A percentile compares a stretch with the other conserved stretches of the same genome.
phyloP scores from a whole-genome alignment of 2,113 vertebrate genomes.

The Asarcornis scutulata region DNA sequence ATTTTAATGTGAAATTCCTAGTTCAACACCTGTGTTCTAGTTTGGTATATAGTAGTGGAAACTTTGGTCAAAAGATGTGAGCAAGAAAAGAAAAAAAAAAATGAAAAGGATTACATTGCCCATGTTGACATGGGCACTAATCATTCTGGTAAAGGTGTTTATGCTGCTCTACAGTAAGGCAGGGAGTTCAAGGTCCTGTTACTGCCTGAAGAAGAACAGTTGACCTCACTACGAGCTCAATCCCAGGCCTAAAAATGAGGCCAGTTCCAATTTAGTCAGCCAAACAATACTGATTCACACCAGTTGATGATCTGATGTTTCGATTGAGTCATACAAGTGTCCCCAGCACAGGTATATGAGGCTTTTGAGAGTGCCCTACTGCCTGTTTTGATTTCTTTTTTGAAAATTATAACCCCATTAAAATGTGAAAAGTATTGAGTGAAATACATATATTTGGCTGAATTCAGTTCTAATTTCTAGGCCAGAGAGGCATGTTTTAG shows the following conservation, averaged over 20 bases:
- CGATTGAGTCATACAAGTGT: neutral
- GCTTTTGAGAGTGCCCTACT: neutral
- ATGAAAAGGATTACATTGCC: accelerated
- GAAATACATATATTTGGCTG: neutral
- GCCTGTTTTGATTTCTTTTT: neutral
- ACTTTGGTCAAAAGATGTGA: neutral
- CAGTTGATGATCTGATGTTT: neutral
- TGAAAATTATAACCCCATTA: neutral
- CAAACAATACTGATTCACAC: neutral
- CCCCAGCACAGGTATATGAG: neutral
- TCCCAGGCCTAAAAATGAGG: neutral
- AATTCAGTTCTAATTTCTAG: neutral
- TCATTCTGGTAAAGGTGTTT: neutral
- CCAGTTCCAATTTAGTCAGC: neutral
- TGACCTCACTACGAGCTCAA: accelerated
- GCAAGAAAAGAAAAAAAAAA: neutral
- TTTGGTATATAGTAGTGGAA: neutral
- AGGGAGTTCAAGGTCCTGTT: neutral
- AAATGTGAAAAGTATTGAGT: neutral
- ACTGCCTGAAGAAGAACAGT: neutral
- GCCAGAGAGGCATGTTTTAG: neutral
- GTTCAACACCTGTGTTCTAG: neutral
- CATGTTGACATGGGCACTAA: neutral
- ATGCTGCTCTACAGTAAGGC: neutral
- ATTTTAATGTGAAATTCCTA: neutral